Percentiles rank a stretch among this genome's conserved stretches.
These are phyloP conservation scores for Eumacrocentrus americanus DNA, from an alignment of 2,888 invertebrate genomes.

Conservation along the genomic window DNA sequence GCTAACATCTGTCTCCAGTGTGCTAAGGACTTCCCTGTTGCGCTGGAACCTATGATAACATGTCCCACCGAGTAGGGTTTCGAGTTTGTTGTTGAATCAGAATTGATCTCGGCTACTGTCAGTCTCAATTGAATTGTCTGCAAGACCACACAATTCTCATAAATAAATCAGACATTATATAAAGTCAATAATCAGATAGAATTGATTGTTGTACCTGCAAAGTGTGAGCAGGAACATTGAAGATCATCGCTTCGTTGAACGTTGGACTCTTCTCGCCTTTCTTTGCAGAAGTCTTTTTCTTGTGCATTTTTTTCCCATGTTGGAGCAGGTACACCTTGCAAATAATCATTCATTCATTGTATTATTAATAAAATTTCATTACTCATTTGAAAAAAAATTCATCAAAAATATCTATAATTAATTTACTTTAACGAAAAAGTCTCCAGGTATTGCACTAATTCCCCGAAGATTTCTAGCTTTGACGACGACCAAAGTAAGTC, in stretches of 20 bases:
- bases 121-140: constrained; percentile 78
- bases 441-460: constrained; percentile 66
- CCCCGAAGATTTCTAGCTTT: constrained; percentile 78
- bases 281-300: constrained; percentile 80
- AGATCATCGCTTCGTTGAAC: constrained; percentile 86
- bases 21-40: constrained; percentile 73
- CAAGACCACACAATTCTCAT: neutral
- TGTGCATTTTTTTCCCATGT: constrained; percentile 80
- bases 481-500: constrained; percentile 77
- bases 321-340: constrained; percentile 75
- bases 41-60: constrained; percentile 77
- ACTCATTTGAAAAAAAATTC: constrained; percentile 6
- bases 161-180: neutral
- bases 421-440: constrained; percentile 77
- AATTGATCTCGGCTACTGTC: constrained; percentile 66
- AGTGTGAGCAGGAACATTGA: constrained; percentile 77
- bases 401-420: constrained; percentile 8
- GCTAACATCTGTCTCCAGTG: constrained; percentile 88
- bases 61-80: constrained; percentile 76
- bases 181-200: too few relatives aligned
- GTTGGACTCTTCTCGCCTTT: constrained; percentile 77
- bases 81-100: constrained; percentile 60
- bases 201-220: constrained; percentile 64
- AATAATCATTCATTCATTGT: neutral
- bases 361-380: neutral